A percentile compares a stretch with the other conserved stretches of the same genome.
Conservation (phyloP, 64 coral and sea anemone genomes). For the Pachyseris speciosa region DNA sequence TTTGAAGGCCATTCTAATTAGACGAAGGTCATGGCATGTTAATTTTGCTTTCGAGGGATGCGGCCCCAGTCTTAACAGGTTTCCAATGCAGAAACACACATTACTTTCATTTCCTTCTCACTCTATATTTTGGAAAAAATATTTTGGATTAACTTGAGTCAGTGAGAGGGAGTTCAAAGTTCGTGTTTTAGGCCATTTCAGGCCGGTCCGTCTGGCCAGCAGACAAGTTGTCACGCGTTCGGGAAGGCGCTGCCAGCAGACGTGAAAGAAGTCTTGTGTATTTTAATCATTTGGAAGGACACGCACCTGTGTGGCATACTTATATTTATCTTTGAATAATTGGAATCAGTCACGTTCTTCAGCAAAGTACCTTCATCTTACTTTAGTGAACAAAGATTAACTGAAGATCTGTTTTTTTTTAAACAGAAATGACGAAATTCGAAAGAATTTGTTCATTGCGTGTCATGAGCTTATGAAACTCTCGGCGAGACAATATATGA, state of each 20-base stretch:
- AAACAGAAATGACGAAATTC: background rate
- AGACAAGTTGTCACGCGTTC: slow-evolving; percentile 32
- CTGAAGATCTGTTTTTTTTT: background rate
- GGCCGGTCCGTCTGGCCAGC: background rate
- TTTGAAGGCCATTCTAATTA: slow-evolving; percentile 27
- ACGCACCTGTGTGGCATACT: background rate
- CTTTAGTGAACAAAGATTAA: background rate
- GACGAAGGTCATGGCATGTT: slow-evolving; percentile 19
- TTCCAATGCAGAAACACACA: background rate
- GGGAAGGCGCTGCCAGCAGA: background rate
- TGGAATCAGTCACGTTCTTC: background rate
- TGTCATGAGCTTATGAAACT: background rate
- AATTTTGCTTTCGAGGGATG: slow-evolving; percentile 6
- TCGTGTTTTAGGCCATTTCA: background rate
- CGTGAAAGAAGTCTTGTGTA: background rate
- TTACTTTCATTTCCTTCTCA: background rate
- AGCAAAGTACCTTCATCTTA: background rate
- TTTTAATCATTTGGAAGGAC: background rate
- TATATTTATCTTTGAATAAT: background rate
- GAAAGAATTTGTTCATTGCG: background rate
- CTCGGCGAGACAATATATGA: slow-evolving; percentile 12
- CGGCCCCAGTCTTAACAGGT: background rate
- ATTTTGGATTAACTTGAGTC: background rate
- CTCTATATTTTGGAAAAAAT: background rate
- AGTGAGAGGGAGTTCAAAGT: slow-evolving; percentile 2